A percentile compares a stretch with the other conserved stretches of the same genome.
phyloP scores from a whole-genome alignment of 2,113 vertebrate species.

The Bagarius yarrelli region DNA sequence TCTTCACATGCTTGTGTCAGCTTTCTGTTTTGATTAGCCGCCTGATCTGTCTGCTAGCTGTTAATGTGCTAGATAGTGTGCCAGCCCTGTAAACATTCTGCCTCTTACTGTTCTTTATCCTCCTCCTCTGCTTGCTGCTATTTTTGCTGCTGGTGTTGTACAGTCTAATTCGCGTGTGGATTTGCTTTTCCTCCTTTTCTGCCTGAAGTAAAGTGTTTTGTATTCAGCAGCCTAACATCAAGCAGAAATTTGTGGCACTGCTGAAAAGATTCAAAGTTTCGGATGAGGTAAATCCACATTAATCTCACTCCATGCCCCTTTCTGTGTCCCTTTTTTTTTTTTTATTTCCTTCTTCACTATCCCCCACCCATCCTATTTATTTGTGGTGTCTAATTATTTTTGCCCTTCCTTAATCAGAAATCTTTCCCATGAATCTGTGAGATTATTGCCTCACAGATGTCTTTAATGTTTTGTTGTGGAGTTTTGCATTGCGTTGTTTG shows the following conservation, averaged over 20 bases:
- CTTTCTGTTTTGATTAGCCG: constrained; percentile 36
- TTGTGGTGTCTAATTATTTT: neutral
- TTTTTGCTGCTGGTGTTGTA: constrained; percentile 43
- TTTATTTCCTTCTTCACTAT: neutral
- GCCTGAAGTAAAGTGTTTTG: constrained; percentile 38
- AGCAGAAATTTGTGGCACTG: constrained; percentile 77
- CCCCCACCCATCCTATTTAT: constrained; percentile 3
- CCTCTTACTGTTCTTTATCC: constrained; percentile 34
- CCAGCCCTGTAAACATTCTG: constrained; percentile 19
- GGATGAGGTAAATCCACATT: constrained; percentile 70
- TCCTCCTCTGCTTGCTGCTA: constrained; percentile 33
- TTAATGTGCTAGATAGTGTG: constrained; percentile 4
- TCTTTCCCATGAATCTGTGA: neutral
- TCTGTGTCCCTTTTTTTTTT: constrained; percentile 3
- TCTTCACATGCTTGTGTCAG: constrained; percentile 32
- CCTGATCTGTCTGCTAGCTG: constrained; percentile 16
- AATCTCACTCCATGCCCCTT: neutral
- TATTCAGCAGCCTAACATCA: constrained; percentile 80
- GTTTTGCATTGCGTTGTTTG: neutral
- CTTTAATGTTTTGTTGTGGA: neutral
- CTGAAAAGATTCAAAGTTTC: constrained; percentile 73
- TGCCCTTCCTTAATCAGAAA: neutral
- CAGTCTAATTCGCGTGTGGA: constrained; percentile 26
- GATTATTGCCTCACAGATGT: neutral
- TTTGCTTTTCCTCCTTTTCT: constrained; percentile 29